phyloP scores from a whole-genome alignment of 2,888 invertebrate genomes.

The Notodonta ziczac region DNA sequence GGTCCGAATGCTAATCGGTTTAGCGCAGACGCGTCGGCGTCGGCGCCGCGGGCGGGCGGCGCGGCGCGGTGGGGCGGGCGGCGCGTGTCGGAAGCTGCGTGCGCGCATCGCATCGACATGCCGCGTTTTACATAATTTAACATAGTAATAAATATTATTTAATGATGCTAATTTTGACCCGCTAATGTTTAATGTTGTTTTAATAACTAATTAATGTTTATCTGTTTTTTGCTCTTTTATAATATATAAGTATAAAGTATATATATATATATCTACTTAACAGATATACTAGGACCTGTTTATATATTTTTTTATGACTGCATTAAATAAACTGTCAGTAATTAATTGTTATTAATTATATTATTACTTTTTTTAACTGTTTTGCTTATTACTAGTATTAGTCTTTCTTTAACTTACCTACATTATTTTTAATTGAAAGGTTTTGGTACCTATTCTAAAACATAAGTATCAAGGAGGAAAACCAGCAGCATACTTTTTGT shows the following conservation, averaged over 20 bases:
- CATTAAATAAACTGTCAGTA: too few species aligned
- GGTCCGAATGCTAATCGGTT: slow-evolving; percentile 36
- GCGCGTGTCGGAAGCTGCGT: slow-evolving; percentile 41
- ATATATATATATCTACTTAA: too few species aligned
- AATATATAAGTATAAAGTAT: too few species aligned
- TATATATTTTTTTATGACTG: too few species aligned
- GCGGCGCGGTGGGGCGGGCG: slow-evolving; percentile 1
- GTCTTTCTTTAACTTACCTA: too few species aligned
- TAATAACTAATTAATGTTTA: not conserved
- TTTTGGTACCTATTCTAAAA: too few species aligned
- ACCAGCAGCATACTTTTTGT: slow-evolving; percentile 1
- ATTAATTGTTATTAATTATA: too few species aligned
- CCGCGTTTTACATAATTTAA: slow-evolving; percentile 36
- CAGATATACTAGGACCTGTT: too few species aligned
- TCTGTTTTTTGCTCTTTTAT: not conserved
- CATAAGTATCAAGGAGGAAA: not conserved
- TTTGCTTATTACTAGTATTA: too few species aligned
- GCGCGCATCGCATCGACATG: slow-evolving; percentile 43
- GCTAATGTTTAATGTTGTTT: slow-evolving; percentile 5
- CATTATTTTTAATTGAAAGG: too few species aligned
- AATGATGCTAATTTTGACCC: slow-evolving; percentile 12
- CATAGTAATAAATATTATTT: slow-evolving; percentile 22
- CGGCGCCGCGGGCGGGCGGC: slow-evolving; percentile 36
- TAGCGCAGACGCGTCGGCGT: slow-evolving; percentile 54
- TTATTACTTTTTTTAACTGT: too few species aligned